A percentile compares a stretch with the other conserved stretches of the same genome.
Evolutionary conservation across 2,113 vertebrate species (phyloP).

Genomic region (Marmota monax): DNA sequence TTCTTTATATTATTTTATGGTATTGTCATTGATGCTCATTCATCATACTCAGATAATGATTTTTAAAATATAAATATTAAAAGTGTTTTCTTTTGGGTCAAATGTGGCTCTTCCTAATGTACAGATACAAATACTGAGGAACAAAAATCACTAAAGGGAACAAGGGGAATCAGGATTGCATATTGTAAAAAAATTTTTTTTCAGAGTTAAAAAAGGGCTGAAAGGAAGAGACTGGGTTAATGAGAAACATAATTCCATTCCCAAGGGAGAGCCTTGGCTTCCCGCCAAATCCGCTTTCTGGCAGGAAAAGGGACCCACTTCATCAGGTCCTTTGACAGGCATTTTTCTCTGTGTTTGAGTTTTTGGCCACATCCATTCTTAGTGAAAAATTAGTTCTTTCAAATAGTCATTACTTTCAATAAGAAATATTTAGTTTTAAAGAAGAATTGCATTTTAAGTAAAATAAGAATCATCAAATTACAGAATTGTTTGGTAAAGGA

Average conservation of each 20-base stretch:
- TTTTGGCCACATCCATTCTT: conserved; percentile 59
- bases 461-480: conserved; percentile 42
- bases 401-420: conserved; percentile 48
- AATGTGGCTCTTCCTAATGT: conserved; percentile 3
- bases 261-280: conserved; percentile 55
- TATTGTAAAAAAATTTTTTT: not conserved
- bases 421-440: conserved; percentile 49
- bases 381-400: conserved; percentile 65
- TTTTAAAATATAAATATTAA: not conserved
- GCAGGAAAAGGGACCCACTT: conserved; percentile 71
- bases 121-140: conserved; percentile 33
- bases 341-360: conserved; percentile 70
- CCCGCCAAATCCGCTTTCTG: conserved; percentile 68
- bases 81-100: not conserved
- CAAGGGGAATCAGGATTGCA: not conserved
- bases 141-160: not conserved
- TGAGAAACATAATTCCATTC: conserved; percentile 48
- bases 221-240: conserved; percentile 59
- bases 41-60: not conserved
- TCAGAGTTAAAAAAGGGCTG: not conserved
- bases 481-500: not conserved
- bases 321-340: conserved; percentile 68
- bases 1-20: not conserved
- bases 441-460: conserved; percentile 59
- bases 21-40: not conserved